Percentiles rank a stretch among this genome's conserved stretches.
Evolutionary conservation across 2,888 invertebrate species (phyloP).

Genomic region (Archips crataeganus): DNA sequence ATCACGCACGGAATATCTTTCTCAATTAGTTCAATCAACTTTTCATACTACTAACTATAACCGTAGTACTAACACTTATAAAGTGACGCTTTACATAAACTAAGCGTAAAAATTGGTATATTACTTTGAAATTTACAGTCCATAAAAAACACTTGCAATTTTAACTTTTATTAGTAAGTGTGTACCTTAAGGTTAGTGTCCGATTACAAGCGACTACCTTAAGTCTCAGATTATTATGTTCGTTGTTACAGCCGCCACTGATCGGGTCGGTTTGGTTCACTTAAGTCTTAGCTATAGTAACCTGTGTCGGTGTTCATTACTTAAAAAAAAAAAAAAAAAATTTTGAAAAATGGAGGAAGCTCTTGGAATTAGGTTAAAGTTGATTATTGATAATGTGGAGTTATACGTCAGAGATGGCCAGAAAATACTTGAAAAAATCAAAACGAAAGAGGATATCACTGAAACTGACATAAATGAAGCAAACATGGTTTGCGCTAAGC

Average conservation of each 20-base stretch:
- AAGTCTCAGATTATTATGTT: neutral
- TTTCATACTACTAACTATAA: too few species aligned
- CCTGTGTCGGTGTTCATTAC: neutral
- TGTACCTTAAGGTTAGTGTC: neutral
- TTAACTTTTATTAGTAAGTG: neutral
- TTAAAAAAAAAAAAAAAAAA: too few species aligned
- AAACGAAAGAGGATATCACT: neutral
- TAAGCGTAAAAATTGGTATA: too few species aligned
- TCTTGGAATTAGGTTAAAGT: slow-evolving; percentile 6
- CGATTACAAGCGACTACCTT: neutral
- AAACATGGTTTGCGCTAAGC: neutral
- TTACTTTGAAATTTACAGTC: neutral
- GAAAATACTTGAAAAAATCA: neutral
- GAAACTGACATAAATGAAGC: neutral
- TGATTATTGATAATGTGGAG: slow-evolving; percentile 7
- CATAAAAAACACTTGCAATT: too few species aligned
- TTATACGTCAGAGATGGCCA: neutral
- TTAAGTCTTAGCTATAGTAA: neutral
- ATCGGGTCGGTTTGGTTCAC: slow-evolving; percentile 5
- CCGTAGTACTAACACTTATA: too few species aligned
- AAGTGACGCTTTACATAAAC: too few species aligned
- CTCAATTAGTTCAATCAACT: too few species aligned
- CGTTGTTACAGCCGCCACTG: slow-evolving; percentile 12
- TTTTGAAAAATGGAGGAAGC: slow-evolving; percentile 9
- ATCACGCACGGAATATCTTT: too few species aligned